Base-by-base conservation (phyloP, 2,888 invertebrate species). In the Pemphredon lugubris region DNA sequence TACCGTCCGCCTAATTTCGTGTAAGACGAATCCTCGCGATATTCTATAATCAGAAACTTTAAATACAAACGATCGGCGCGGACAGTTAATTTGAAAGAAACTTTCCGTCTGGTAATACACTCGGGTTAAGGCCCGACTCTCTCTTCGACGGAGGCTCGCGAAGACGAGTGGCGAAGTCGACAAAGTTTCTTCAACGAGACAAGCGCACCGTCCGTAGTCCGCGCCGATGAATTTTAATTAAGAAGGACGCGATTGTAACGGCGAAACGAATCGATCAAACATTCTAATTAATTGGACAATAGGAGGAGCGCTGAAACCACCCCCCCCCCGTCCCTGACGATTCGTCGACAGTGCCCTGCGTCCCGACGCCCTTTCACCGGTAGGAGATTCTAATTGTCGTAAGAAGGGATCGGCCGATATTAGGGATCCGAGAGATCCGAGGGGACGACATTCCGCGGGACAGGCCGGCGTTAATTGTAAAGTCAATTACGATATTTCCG, bases 161-260 rank as follows among this genome's bases (percentile, higher is more conserved):
- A n/a, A n/a, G n/a, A n/a, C n/a, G n/a, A n/a, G n/a, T n/a, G n/a
- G 59, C 48, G 20, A 47, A 72, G 72, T 73, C 67, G 60, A 69
- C 45, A n/a, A 79, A 73, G 53, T 61, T 72, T 42, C 61, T 60
- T 50, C 30, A 44, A 23, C 32, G 34, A 26, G 26, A 26, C 26
- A 18, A 23, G 34, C 13, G 42, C 45, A 21, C 18, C 18, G 11
- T 13, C 18, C 18, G 11, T 13, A 55, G 53, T 64, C 60, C 54
- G 54, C 51, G 54, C 66, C 65, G 76, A 84, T 83, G 83, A 83
- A 84, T 83, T 83, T 84, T 84, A 84, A 84, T 83, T 82, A 83
- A 84, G 73, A n/a, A n/a, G 68, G 67, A 55, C 61, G 44, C 55
- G 44, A 73, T 79, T 68, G 73, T 76, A 69, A 73, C 70, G 74